Evolutionary conservation across 1,140 invertebrate genomes (phyloP), one percentile per base, ranked within the genome.

Genomic region (Aradophagus sp.): DNA sequence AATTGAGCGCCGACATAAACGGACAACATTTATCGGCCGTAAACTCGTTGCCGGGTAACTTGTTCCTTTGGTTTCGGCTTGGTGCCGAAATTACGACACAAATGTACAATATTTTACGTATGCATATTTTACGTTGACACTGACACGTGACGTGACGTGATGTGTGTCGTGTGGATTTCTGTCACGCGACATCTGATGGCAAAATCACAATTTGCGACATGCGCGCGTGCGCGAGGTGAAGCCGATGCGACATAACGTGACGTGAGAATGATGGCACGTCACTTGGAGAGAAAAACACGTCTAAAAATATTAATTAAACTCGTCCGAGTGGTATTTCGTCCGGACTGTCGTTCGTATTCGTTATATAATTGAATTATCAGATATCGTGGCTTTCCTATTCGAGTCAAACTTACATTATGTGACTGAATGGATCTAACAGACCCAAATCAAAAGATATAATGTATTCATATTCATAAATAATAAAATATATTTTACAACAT

Each of bases 221-320:
- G 66, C 42, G 65, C 62, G 72, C 35, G 58, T 61, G 59, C n/a
- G 36, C 32, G 71, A 74, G 59, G 71, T 65, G 65, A 68, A 45
- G 66, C 55, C 70, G 70, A 74, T 73, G 66, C 62, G 67, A 74
- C 72, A 65, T 74, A 73, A 77, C 65, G 58, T 76, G 74, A 76
- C 74, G 67, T 50, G 66, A 65, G 74, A 73, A 73, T 71, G 70
- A 76, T 76, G 73, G 74, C 66, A 66, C 55, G 55, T 69, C 71
- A 74, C 61, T 69, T 66, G 55, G 55, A 55, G 55, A 59, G 53
- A 74, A 74, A 74, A 74, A 74, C 50, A 69, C 65, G 69, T 74
- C 65, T 69, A 74, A 69, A 74, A 74, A 74, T 74, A 74, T 65
- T 69, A 74, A 74, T 74, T 68, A 74, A 69, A 69, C 50, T 62